Base-by-base conservation (phyloP, 2,888 invertebrate species). In the Aporophyla lueneburgensis region DNA sequence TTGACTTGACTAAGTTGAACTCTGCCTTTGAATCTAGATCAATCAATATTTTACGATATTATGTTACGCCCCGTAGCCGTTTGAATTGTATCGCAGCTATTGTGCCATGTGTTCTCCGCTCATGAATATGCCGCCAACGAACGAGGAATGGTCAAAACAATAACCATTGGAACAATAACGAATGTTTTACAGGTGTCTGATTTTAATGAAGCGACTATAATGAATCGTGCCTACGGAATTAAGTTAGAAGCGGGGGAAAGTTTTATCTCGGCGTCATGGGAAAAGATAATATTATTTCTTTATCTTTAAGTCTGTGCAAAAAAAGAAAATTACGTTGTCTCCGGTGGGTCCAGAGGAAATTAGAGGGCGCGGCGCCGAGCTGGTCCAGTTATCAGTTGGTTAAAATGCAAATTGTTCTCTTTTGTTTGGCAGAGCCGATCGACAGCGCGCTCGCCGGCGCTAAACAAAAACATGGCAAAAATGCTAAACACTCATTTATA, bases 381-480 rank as follows among this genome's bases (percentile, higher is more conserved):
- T 91, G 89, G 92, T 90, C 91, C 92, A 93, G 95, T 95, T 95
- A 95, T 95, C 94, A 94, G 94, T 94, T 94, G 93, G 93, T 95
- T 95, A 95, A 95, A 95, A 95, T 96, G 96, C 94, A 96, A 96
- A 96, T 95, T 93, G 91, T 93, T 92, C 91, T 92, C 93, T 94
- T 96, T 95, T 95, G 95, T 96, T 95, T 94, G 92, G 89, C 89
- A 87, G 86, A 84, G 87, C 86, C 91, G 92, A 94, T 94, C 92
- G 93, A 92, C 93, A 91, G 86, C 86, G 87, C 84, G 90, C 88
- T 83, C 89, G 84, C 87, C 86, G 86, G 80, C 86, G 76, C 83
- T 83, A 83, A 78, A 81, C 87, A 87, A 89, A 89, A 91, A 92
- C 88, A 90, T 90, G 88, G 87, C 88, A 92, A 94, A 95, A 94